phyloP scores from a whole-genome alignment of 2,797 vertebrate species.

The Okamejei kenojei region DNA sequence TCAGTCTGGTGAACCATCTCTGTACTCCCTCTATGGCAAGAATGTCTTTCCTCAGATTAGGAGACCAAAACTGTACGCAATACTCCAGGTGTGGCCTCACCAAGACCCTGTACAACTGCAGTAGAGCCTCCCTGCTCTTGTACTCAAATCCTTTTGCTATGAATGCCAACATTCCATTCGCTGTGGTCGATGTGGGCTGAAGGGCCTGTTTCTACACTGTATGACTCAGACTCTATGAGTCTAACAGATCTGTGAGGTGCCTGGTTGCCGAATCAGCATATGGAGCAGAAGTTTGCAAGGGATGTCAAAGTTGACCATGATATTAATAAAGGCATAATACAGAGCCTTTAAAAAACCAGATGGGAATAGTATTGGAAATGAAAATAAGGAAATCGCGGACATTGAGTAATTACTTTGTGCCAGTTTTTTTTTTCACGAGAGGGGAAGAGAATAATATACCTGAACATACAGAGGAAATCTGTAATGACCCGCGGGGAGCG shows the following conservation, averaged over 20 bases:
- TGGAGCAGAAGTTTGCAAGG: neutral
- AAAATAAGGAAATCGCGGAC: slow-evolving; percentile 5
- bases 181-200: too few species aligned
- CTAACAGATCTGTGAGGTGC: neutral
- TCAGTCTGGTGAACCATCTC: too few species aligned
- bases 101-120: too few species aligned
- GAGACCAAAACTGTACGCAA: too few species aligned
- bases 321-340: neutral
- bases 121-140: too few species aligned
- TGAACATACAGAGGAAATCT: neutral
- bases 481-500: neutral
- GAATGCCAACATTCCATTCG: too few species aligned
- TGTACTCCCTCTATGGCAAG: too few species aligned
- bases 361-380: neutral
- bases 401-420: slow-evolving; percentile 14
- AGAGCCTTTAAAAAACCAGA: neutral
- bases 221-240: too few species aligned
- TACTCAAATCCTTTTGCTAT: too few species aligned
- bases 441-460: neutral
- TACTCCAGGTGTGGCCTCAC: too few species aligned
- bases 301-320: neutral
- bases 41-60: too few species aligned
- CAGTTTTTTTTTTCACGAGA: neutral
- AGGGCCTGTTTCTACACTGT: too few species aligned
- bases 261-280: neutral